Conservation (phyloP, 64 coral and sea anemone genomes). For the Porites australiensis region DNA sequence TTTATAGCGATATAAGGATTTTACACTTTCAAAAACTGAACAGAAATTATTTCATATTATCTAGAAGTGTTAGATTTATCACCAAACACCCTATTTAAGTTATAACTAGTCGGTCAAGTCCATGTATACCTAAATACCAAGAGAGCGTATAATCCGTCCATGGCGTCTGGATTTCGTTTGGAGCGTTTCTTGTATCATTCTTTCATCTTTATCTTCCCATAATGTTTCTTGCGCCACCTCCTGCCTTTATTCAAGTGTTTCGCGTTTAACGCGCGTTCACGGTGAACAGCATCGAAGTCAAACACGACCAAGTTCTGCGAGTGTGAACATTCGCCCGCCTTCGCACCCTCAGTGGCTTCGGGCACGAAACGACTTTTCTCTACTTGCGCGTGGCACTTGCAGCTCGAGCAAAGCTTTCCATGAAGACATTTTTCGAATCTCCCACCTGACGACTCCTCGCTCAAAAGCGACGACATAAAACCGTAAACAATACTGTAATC, state of each 20-base stretch:
- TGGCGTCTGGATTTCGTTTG: not conserved
- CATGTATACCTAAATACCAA: too few relatives aligned
- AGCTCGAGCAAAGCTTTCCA: not conserved
- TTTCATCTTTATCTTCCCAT: conserved; percentile 3
- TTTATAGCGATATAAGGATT: too few relatives aligned
- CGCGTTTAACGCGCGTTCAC: conserved; percentile 69
- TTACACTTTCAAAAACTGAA: too few relatives aligned
- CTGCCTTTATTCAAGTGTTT: conserved; percentile 64
- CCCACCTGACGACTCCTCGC: not conserved
- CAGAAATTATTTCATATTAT: too few relatives aligned
- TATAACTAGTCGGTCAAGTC: too few relatives aligned
- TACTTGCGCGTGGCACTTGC: not conserved
- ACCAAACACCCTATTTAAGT: too few relatives aligned
- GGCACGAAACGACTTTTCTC: conserved; percentile 11
- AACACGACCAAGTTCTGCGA: conserved; percentile 42
- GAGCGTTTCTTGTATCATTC: not conserved
- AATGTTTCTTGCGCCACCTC: conserved; percentile 61
- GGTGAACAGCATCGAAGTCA: conserved; percentile 70
- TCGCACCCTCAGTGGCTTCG: not conserved
- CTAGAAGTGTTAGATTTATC: too few relatives aligned
- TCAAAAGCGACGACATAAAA: conserved; percentile 29
- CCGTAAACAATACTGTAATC: conserved; percentile 17
- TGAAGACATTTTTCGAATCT: conserved; percentile 36
- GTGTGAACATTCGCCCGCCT: not conserved
- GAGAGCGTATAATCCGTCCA: too few relatives aligned